Conservation (phyloP, 1,140 invertebrate species). For the Drosophila mayri region DNA sequence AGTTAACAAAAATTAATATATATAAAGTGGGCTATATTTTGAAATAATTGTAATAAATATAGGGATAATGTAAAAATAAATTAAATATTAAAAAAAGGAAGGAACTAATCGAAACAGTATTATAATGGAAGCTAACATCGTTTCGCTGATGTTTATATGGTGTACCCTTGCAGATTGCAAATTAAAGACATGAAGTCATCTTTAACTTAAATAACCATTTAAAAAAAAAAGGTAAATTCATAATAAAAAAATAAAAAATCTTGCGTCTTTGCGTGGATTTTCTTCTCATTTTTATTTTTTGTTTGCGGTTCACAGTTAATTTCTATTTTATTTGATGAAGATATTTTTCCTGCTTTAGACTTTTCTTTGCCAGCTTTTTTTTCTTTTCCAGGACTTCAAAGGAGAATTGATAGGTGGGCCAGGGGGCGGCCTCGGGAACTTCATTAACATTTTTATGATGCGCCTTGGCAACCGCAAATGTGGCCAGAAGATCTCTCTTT, state of each 20-base stretch:
- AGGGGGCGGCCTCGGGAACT: slow-evolving; percentile 54
- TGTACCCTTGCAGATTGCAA: no score
- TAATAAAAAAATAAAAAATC: no score
- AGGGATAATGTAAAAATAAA: no score
- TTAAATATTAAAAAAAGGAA: not conserved
- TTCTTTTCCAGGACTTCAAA: slow-evolving; percentile 53
- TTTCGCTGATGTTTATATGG: no score
- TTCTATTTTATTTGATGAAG: slow-evolving; percentile 76
- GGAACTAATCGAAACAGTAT: not conserved
- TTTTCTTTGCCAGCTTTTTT: slow-evolving; percentile 31
- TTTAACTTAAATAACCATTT: no score
- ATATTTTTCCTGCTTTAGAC: slow-evolving; percentile 65
- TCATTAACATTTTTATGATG: slow-evolving; percentile 83
- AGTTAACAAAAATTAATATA: not conserved
- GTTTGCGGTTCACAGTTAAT: slow-evolving; percentile 72
- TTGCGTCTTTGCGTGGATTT: no score
- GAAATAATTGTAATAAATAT: not conserved
- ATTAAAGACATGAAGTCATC: no score
- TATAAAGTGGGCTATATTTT: not conserved
- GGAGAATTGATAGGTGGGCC: slow-evolving; percentile 37
- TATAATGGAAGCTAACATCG: no score
- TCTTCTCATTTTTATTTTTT: not conserved
- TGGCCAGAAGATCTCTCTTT: slow-evolving; percentile 48
- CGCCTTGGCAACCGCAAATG: slow-evolving; percentile 78
- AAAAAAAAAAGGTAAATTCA: no score